These are phyloP conservation scores for Butorides virescens DNA, from an alignment of 2,113 vertebrate species.

Conservation along the genomic window DNA sequence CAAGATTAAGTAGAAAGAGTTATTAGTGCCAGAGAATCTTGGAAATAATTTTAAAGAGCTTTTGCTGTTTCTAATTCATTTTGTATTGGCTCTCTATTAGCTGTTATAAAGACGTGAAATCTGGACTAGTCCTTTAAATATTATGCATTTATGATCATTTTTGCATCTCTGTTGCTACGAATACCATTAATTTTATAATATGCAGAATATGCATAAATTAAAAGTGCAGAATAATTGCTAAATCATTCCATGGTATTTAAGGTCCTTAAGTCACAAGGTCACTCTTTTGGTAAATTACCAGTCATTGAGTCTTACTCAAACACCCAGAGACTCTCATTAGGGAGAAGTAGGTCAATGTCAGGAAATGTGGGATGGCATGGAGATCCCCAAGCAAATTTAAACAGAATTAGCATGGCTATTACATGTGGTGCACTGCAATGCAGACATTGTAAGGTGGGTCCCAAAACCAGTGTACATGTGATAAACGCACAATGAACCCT, in stretches of 20 bases:
- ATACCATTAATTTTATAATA: not conserved
- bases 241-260: not conserved
- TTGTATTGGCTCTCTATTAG: not conserved
- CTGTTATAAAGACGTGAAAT: not conserved
- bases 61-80: not conserved
- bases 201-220: not conserved
- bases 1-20: not conserved
- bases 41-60: not conserved
- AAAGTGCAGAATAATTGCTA: not conserved
- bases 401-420: accelerated
- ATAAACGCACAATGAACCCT: not conserved
- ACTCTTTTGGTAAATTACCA: not conserved
- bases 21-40: not conserved
- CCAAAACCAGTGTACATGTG: accelerated
- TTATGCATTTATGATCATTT: not conserved
- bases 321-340: not conserved
- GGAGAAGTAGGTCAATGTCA: not conserved
- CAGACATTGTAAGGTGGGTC: not conserved
- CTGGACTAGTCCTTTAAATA: not conserved
- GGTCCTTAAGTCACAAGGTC: not conserved
- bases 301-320: not conserved
- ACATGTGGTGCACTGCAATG: accelerated
- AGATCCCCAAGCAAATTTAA: not conserved
- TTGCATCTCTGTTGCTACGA: not conserved
- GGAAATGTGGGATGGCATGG: not conserved